Percentiles rank a stretch among this genome's conserved stretches.
Conservation (phyloP, 2,888 invertebrate species). For the Parnassius orleans region DNA sequence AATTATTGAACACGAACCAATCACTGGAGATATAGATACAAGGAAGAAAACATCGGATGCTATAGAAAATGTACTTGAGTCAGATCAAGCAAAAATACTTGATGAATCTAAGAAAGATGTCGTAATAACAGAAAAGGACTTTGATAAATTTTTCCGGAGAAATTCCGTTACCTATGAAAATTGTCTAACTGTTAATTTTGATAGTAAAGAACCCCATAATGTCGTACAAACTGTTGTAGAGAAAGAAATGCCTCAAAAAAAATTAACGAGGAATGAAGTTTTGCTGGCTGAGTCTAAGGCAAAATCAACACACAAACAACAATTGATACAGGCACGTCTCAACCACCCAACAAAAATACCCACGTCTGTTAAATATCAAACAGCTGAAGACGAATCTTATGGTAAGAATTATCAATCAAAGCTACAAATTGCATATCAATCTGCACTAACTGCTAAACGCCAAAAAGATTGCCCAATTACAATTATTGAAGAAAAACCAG, state of each 20-base stretch:
- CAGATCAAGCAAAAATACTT: constrained; percentile 35
- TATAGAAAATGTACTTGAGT: constrained; percentile 53
- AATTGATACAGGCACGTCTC: constrained; percentile 38
- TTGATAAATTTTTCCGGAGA: constrained; percentile 71
- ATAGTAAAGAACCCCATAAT: constrained; percentile 56
- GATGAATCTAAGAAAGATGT: constrained; percentile 51
- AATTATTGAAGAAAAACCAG: constrained; percentile 73
- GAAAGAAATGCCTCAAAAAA: constrained; percentile 50
- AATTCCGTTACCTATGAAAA: constrained; percentile 71
- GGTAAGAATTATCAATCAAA: constrained; percentile 65
- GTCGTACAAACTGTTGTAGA: constrained; percentile 58
- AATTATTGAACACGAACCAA: constrained; percentile 46
- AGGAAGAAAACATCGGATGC: constrained; percentile 44
- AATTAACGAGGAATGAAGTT: constrained; percentile 51
- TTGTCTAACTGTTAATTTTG: constrained; percentile 62
- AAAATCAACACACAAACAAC: constrained; percentile 48
- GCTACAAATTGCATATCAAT: constrained; percentile 68
- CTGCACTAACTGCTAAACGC: constrained; percentile 63
- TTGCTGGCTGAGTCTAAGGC: constrained; percentile 49
- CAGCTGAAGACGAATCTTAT: constrained; percentile 45
- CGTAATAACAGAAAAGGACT: constrained; percentile 73
- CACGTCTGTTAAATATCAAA: constrained; percentile 36
- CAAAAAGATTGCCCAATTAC: constrained; percentile 61
- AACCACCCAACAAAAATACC: constrained; percentile 44
- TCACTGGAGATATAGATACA: constrained; percentile 44